A percentile compares a stretch with the other conserved stretches of the same genome.
These are phyloP conservation scores for Eupithecia vulgata DNA, from an alignment of 2,888 invertebrate genomes.

Conservation along the genomic window DNA sequence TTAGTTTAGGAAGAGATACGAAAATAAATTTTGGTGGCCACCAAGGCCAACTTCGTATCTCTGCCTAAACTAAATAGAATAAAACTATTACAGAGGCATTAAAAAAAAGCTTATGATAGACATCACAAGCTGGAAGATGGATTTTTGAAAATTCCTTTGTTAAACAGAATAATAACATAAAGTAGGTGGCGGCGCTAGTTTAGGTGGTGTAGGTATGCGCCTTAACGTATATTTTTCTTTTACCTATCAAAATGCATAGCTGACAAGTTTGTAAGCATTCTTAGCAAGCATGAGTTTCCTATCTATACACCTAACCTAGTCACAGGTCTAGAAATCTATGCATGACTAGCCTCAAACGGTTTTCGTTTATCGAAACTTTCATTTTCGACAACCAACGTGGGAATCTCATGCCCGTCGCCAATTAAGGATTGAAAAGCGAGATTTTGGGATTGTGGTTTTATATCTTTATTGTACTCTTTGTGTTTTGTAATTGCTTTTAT, in stretches of 20 bases:
- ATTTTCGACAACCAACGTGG: slow-evolving; percentile 51
- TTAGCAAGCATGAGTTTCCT: background rate
- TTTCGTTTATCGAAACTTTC: slow-evolving; percentile 49
- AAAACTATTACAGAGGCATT: too few species aligned
- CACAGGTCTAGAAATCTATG: slow-evolving; percentile 31
- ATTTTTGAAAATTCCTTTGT: too few species aligned
- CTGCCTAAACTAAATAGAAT: too few species aligned
- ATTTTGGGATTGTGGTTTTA: slow-evolving; percentile 33
- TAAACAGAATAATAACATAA: too few species aligned
- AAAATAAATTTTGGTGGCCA: too few species aligned
- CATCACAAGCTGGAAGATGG: too few species aligned
- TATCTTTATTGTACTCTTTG: slow-evolving; percentile 13
- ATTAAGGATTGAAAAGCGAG: slow-evolving; percentile 41
- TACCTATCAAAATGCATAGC: background rate
- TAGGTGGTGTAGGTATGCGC: too few species aligned
- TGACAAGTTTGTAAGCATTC: background rate
- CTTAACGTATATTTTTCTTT: background rate
- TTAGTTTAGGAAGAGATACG: too few species aligned
- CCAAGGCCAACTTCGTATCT: too few species aligned
- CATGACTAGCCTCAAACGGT: slow-evolving; percentile 35
- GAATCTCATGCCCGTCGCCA: slow-evolving; percentile 43
- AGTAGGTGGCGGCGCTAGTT: too few species aligned
- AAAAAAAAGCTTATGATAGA: too few species aligned
- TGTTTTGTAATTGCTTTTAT: slow-evolving; percentile 27
- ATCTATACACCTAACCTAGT: background rate